These are phyloP conservation scores for Cephalotes varians DNA, from an alignment of 2,888 invertebrate species.

Conservation along the genomic window DNA sequence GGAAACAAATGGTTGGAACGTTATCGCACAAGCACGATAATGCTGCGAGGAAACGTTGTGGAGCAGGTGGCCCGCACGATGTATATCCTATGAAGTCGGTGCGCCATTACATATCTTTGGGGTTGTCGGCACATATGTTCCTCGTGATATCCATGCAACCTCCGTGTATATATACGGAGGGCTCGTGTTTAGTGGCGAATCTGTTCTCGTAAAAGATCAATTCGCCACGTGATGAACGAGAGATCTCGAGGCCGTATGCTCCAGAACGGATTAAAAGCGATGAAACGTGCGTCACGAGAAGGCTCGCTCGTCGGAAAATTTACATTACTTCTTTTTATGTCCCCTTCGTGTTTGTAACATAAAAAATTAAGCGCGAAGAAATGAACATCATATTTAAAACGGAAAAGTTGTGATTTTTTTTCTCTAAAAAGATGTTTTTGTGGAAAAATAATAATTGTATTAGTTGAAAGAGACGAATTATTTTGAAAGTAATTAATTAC, in stretches of 20 bases:
- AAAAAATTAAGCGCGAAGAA: slow-evolving; percentile 13
- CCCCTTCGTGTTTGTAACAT: background rate
- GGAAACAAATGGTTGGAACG: background rate
- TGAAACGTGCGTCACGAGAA: slow-evolving; percentile 1
- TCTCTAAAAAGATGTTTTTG: background rate
- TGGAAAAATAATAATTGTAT: too few relatives aligned
- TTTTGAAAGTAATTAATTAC: background rate
- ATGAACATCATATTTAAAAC: background rate
- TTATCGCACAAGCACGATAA: background rate
- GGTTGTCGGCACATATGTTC: slow-evolving; percentile 79
- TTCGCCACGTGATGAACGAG: slow-evolving; percentile 70
- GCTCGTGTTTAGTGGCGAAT: slow-evolving; percentile 59
- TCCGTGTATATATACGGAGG: slow-evolving; percentile 60
- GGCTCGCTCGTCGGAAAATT: slow-evolving; percentile 20
- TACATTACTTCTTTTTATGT: slow-evolving; percentile 14
- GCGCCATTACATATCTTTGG: slow-evolving; percentile 71
- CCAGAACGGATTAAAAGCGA: slow-evolving; percentile 51
- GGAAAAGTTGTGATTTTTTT: background rate
- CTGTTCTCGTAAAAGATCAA: slow-evolving; percentile 77
- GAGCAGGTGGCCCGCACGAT: slow-evolving; percentile 78
- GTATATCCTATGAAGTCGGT: slow-evolving; percentile 68
- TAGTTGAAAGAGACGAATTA: slow-evolving; percentile 4
- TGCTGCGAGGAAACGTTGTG: slow-evolving; percentile 66
- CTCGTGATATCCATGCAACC: slow-evolving; percentile 79
- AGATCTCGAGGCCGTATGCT: slow-evolving; percentile 65